Percentiles rank a stretch among this genome's conserved stretches.
Conservation (phyloP, 2,113 vertebrate genomes). For the Thunnus thynnus region DNA sequence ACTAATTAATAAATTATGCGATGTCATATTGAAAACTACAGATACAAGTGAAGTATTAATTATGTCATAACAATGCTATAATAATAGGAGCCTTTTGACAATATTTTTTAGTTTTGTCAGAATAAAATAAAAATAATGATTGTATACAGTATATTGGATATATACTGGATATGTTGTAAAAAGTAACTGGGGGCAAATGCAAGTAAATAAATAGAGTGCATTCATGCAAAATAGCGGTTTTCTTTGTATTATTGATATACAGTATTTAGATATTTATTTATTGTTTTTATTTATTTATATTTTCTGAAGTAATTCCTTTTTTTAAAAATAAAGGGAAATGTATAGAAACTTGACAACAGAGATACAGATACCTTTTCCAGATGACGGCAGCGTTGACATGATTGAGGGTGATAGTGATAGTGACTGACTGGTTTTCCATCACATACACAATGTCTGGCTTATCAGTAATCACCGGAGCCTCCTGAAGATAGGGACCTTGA, state of each 20-base stretch:
- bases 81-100: too few relatives aligned
- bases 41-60: background rate
- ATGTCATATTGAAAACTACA: background rate
- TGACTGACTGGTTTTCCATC: slow-evolving; percentile 92
- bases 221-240: background rate
- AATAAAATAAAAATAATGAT: background rate
- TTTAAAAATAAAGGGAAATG: background rate
- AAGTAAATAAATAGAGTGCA: background rate
- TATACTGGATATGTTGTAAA: background rate
- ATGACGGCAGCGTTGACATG: slow-evolving; percentile 90
- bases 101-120: too few relatives aligned
- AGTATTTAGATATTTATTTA: too few relatives aligned
- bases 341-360: background rate
- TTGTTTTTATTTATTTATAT: background rate
- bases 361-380: slow-evolving; percentile 90
- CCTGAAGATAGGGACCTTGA: slow-evolving; percentile 91
- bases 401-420: slow-evolving; percentile 92
- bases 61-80: too few relatives aligned
- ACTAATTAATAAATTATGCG: background rate
- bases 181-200: background rate
- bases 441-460: slow-evolving; percentile 92
- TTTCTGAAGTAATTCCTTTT: background rate
- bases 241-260: background rate
- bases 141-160: background rate
- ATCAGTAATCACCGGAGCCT: slow-evolving; percentile 90